These are phyloP conservation scores for Drosophila orena DNA, from an alignment of 1,140 invertebrate genomes.

Conservation along the genomic window DNA sequence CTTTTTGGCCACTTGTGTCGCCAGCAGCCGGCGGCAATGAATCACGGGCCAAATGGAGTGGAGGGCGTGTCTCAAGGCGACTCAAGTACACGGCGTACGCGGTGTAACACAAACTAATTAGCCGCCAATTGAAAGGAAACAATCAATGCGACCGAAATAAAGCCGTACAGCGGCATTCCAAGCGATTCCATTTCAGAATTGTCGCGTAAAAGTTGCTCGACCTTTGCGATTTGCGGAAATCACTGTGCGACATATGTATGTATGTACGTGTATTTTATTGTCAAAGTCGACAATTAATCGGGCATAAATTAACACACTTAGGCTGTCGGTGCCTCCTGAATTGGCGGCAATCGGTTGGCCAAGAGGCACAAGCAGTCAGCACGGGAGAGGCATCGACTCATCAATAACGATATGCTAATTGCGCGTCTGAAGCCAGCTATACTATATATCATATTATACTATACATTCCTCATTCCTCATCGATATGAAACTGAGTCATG, in stretches of 20 bases:
- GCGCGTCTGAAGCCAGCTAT: constrained; percentile 8
- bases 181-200: constrained; percentile 59
- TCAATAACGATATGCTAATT: constrained; percentile 47
- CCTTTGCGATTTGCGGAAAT: constrained; percentile 67
- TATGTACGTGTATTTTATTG: no score
- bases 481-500: constrained; percentile 9
- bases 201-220: constrained; percentile 57
- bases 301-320: constrained; percentile 70
- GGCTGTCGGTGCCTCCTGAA: constrained; percentile 7
- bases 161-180: constrained; percentile 20
- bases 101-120: constrained; percentile 58
- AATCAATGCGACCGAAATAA: constrained; percentile 4
- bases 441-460: no score
- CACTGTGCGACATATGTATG: constrained; percentile 57
- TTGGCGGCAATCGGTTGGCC: not conserved
- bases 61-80: constrained; percentile 32
- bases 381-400: not conserved
- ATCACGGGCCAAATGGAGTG: constrained; percentile 22
- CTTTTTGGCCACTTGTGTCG: constrained; percentile 5
- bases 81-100: constrained; percentile 31
- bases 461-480: no score
- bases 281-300: constrained; percentile 73
- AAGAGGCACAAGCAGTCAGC: not conserved
- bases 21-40: constrained; percentile 28
- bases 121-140: constrained; percentile 41